Conservation (phyloP, 2,113 vertebrate species). For the Sialia sialis region DNA sequence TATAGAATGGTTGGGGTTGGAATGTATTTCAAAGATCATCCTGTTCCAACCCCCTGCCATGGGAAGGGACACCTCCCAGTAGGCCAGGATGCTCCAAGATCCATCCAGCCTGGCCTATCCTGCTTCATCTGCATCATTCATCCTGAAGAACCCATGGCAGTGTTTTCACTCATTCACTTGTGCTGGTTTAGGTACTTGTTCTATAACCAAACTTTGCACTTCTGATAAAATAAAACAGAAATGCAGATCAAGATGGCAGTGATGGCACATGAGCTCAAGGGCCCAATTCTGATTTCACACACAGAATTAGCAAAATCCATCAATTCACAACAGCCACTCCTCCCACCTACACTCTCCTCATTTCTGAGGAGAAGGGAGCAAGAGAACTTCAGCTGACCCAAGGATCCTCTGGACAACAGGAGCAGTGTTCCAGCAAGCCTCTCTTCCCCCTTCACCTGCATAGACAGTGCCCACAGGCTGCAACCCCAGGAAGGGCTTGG, state of each 20-base stretch:
- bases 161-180: neutral
- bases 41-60: rapidly evolving
- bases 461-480: neutral
- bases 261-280: neutral
- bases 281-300: neutral
- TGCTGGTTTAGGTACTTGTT: neutral
- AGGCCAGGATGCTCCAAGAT: neutral
- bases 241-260: neutral
- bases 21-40: neutral
- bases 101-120: neutral
- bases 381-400: neutral
- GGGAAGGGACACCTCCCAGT: neutral
- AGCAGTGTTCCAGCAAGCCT: neutral
- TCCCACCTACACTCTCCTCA: neutral
- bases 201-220: neutral
- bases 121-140: neutral
- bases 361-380: neutral
- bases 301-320: neutral
- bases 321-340: rapidly evolving
- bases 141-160: neutral
- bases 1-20: neutral
- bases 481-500: neutral
- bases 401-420: neutral
- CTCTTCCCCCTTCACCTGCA: neutral
- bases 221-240: neutral